Conservation (phyloP, 2,888 invertebrate genomes). For the Azorinus chamasolen region DNA sequence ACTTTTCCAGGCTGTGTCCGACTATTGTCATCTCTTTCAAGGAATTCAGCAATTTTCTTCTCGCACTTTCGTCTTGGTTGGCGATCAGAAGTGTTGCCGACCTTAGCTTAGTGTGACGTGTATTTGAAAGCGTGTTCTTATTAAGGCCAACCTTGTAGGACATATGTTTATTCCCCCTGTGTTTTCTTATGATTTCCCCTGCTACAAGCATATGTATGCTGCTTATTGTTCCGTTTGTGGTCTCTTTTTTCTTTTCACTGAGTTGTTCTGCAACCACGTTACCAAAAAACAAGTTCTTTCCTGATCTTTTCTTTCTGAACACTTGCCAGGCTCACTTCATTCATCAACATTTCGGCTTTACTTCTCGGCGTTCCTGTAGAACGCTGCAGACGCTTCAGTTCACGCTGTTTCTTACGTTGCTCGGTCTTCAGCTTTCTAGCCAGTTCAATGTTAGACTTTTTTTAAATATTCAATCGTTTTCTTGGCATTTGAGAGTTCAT, state of each 20-base stretch:
- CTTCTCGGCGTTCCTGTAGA: no score
- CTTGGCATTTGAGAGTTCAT: no score
- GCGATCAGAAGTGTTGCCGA: no score
- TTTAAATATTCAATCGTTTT: no score
- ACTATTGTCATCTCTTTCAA: constrained; percentile 44
- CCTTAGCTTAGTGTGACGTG: no score
- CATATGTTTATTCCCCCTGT: neutral
- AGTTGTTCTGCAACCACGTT: constrained; percentile 8
- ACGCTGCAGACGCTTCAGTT: no score
- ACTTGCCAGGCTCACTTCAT: no score
- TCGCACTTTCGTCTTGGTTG: constrained; percentile 11
- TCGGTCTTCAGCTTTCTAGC: no score
- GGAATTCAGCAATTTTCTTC: constrained; percentile 16
- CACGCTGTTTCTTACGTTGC: no score
- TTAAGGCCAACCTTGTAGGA: neutral
- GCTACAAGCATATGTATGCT: neutral
- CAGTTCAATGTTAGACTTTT: no score
- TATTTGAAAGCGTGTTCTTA: neutral
- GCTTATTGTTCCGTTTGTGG: neutral
- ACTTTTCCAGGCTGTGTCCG: constrained; percentile 30
- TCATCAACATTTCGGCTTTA: no score
- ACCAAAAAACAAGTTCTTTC: constrained; percentile 12
- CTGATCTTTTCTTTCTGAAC: no score
- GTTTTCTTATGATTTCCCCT: neutral
- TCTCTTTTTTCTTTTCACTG: neutral